These are phyloP conservation scores for Meloe dianella DNA, from an alignment of 2,888 invertebrate genomes.

Conservation along the genomic window DNA sequence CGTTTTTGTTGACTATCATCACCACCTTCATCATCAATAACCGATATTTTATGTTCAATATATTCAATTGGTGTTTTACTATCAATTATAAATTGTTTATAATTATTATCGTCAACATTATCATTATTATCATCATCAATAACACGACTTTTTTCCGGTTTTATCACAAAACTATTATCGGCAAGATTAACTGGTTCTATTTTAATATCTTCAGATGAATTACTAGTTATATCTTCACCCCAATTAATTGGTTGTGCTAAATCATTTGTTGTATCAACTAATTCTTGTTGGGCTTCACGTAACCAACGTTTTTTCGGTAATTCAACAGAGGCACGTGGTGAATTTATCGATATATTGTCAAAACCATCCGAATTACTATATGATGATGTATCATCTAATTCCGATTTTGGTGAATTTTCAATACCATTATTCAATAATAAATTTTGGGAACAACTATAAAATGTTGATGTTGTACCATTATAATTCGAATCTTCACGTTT, in stretches of 20 bases:
- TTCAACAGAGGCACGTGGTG: constrained; percentile 33
- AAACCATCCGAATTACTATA: constrained; percentile 41
- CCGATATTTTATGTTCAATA: constrained; percentile 4
- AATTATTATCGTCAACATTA: neutral
- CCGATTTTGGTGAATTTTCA: constrained; percentile 43
- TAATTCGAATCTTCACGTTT: constrained; percentile 42
- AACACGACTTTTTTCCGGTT: constrained; percentile 17
- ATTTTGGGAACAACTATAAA: constrained; percentile 43
- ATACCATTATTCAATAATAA: constrained; percentile 39
- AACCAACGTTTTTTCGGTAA: constrained; percentile 68
- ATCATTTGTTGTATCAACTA: constrained; percentile 57
- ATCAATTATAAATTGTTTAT: constrained; percentile 6
- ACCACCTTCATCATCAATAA: neutral
- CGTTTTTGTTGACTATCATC: constrained; percentile 60
- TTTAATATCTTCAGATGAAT: constrained; percentile 22
- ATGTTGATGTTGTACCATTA: constrained; percentile 40
- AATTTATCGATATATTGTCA: constrained; percentile 37
- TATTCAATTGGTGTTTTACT: constrained; percentile 3
- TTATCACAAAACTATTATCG: constrained; percentile 17
- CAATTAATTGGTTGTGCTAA: constrained; percentile 63
- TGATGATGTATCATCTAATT: constrained; percentile 44
- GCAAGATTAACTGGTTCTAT: constrained; percentile 28
- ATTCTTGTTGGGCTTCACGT: constrained; percentile 60
- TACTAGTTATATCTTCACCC: constrained; percentile 49
- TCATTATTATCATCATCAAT: neutral